A percentile compares a stretch with the other conserved stretches of the same genome.
phyloP scores from a whole-genome alignment of 2,888 invertebrate genomes.

The Anarsia innoxiella region DNA sequence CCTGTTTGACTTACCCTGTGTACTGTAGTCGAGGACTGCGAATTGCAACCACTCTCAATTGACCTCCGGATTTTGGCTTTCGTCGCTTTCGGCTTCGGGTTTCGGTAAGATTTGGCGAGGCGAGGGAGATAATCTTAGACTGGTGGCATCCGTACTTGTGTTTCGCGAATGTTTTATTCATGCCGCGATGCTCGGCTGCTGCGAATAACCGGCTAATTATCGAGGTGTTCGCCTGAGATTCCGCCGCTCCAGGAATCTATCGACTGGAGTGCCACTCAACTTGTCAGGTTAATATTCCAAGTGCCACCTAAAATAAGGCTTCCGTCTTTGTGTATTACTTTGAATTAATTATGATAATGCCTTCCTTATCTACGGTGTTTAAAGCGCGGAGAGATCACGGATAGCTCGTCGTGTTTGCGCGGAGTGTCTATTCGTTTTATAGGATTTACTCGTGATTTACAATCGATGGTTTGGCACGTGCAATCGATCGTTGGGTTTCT shows the following conservation, averaged over 20 bases:
- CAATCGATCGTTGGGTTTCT: neutral
- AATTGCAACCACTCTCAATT: conserved; percentile 29
- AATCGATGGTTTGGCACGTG: neutral
- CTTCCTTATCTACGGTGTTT: conserved; percentile 5
- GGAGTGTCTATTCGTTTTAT: no score
- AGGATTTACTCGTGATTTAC: neutral
- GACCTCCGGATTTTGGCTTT: conserved; percentile 21
- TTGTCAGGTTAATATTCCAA: conserved; percentile 39
- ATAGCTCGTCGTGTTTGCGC: no score
- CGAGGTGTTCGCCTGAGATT: conserved; percentile 55
- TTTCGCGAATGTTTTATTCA: conserved; percentile 69
- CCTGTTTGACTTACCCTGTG: conserved; percentile 38
- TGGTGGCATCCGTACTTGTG: conserved; percentile 37
- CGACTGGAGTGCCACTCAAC: conserved; percentile 37
- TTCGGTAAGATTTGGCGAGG: conserved; percentile 30
- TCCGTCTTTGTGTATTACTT: conserved; percentile 19
- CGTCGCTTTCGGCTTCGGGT: conserved; percentile 17
- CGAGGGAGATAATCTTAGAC: neutral
- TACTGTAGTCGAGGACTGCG: conserved; percentile 34
- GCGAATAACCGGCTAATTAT: conserved; percentile 67
- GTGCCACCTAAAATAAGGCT: conserved; percentile 18
- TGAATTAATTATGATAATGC: conserved; percentile 28
- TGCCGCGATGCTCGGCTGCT: conserved; percentile 52
- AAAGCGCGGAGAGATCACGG: neutral
- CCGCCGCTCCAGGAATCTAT: conserved; percentile 30